Base-by-base conservation (phyloP, 2,113 vertebrate genomes). In the Ranitomeya variabilis region DNA sequence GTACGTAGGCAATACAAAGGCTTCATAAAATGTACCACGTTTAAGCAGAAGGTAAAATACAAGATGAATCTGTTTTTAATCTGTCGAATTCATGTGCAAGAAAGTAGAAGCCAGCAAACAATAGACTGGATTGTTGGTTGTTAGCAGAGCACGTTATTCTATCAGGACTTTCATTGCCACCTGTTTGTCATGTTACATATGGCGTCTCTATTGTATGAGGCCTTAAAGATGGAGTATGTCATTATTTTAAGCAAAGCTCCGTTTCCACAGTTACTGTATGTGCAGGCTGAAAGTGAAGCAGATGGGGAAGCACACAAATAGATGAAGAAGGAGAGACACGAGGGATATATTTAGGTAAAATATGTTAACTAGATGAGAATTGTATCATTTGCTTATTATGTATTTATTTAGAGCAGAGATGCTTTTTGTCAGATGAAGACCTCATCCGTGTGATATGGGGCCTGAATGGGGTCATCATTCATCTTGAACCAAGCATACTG, bases 101-200 rank as follows among this genome's bases (percentile, higher is more conserved):
- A 45, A 18, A 73, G 31, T 7, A 37, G 14, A 37, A 18, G 14
- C 37, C 9, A n/a, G 26, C 67, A 73, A 76, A 51, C 7, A 51
- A 76, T 76, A 51, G 69, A 73, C 0, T 18, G 45, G 51, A 51
- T 18, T 18, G 31, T 6, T 45, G 14, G 31, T 51, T 45, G 69
- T 73, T 23, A 73, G 26, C 31, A 16, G 14, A 6, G 15, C 69
- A 15, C 1, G 37, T 12, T 51, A 15, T 76, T 76, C 45, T 76
- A 76, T 76, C 73, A 76, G 73, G 51, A 45, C 73, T 51, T 76
- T 73, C 14, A 73, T 7, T 19, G 73, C 37, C 73, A 76, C 73
- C 73, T 76, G 73, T 45, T 76, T 76, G 73, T 76, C 73, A 76
- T 51, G 73, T 76, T 76, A 76, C 73, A 76, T 76, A 76, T 76